These are phyloP conservation scores for Corydoras sp. DNA, from an alignment of 2,113 vertebrate genomes.

Conservation along the genomic window DNA sequence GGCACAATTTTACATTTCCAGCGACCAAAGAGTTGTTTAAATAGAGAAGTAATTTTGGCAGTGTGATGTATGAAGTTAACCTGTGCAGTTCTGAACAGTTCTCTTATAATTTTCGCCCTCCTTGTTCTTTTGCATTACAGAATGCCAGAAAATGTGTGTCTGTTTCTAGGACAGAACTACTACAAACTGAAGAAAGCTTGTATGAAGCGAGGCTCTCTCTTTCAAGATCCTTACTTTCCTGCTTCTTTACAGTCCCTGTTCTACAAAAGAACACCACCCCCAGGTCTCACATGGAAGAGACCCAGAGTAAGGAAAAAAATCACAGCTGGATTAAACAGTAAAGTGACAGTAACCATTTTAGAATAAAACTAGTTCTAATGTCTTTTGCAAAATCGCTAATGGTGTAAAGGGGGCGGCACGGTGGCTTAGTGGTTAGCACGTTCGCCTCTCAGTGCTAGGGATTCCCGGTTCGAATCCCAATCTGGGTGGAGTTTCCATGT, in stretches of 20 bases:
- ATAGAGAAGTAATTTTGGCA: no score
- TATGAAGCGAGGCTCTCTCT: conserved; percentile 56
- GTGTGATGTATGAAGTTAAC: not conserved
- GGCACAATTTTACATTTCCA: no score
- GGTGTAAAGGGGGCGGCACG: no score
- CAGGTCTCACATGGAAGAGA: conserved; percentile 69
- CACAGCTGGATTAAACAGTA: not conserved
- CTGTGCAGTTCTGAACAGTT: not conserved
- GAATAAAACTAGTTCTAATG: no score
- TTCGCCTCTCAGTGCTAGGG: no score
- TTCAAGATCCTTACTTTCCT: conserved; percentile 70
- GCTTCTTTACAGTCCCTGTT: conserved; percentile 64
- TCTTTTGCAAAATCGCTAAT: no score
- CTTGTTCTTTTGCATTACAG: conserved; percentile 14
- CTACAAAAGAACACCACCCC: conserved; percentile 63
- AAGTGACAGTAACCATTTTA: not conserved
- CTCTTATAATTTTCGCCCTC: not conserved
- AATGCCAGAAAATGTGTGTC: conserved; percentile 57
- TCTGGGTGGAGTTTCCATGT: no score
- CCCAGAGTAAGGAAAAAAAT: conserved; percentile 59
- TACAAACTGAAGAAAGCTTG: conserved; percentile 59
- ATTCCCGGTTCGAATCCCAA: no score
- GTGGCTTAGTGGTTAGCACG: no score
- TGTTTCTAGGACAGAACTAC: conserved; percentile 67
- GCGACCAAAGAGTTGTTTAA: no score